phyloP scores from a whole-genome alignment of 2,113 vertebrate genomes.

The Nicator chloris region DNA sequence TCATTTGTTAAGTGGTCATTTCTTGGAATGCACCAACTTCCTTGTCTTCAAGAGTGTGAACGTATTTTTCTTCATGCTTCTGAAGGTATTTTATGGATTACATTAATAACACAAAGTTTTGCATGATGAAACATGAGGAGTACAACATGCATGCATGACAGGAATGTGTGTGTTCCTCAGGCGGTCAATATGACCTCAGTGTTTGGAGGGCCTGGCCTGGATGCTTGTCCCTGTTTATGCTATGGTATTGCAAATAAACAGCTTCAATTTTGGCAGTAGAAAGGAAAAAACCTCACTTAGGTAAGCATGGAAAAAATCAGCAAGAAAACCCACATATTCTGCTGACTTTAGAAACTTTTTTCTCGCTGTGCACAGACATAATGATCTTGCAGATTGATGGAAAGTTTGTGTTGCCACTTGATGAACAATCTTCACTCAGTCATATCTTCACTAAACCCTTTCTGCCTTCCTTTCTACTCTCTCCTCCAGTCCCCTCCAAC shows the following conservation, averaged over 20 bases:
- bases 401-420: not conserved
- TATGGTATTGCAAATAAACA: not conserved
- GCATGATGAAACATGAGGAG: rapidly evolving
- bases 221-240: not conserved
- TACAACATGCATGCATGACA: rapidly evolving
- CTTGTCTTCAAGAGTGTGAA: not conserved
- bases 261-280: not conserved
- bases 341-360: not conserved
- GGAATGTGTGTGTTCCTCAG: not conserved
- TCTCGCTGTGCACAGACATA: not conserved
- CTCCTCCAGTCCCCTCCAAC: not conserved
- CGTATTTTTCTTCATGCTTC: not conserved
- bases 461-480: not conserved
- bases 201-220: not conserved
- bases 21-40: not conserved
- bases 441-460: not conserved
- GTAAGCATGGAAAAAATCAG: not conserved
- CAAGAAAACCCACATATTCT: not conserved
- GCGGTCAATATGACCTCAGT: rapidly evolving
- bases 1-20: not conserved
- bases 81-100: not conserved
- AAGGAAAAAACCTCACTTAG: not conserved
- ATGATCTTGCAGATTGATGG: not conserved
- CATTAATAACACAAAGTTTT: not conserved
- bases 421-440: not conserved